Base-by-base conservation (phyloP, 2,888 invertebrate species). In the Drosophila glabriapex region DNA sequence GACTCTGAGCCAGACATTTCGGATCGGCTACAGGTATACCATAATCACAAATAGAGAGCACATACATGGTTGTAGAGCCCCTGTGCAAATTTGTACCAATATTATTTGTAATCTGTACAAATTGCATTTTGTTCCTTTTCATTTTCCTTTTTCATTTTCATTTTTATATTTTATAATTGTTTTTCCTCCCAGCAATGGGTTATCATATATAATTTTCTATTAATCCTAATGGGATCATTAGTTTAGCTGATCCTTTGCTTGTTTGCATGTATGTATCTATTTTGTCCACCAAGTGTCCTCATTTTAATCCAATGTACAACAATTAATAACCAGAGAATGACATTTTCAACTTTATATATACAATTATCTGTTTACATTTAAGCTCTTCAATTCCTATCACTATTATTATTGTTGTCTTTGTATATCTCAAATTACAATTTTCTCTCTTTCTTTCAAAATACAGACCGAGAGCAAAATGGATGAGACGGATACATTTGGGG, bases 401-500 rank as follows among this genome's bases (percentile, higher is more conserved):
- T 31, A 31, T 31, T 31, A 31, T 31, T 46, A 7, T 14, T 22
- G 14, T 4, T 22, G 22, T 22, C 1, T 22, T 43, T 43, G 22
- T 7, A 14, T 3, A 22, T 43, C 22, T 43, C 1, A 22, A 46
- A 25, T 55, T n/a, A 0, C 16, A 22, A 7, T 22, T 29, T 37
- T 50, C 10, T 22, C 49, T 61, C 31, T 46, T 19, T 49, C 19
- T 19, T n/a, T 54, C 12, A 56, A n/a, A 56, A 81, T 72, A 10
- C 65, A 93, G 93, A 73, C 82, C 19, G 93, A 93, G 77, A 90
- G 91, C 52, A 72, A 75, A 4, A 70, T 93, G 68, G 91, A 91
- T 55, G 91, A 93, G 22, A 86, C 90, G 4, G 93, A 93, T 54
- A 93, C 93, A 10, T 93, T 93, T 79, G 92, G 92, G 1, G 93